Evolutionary conservation across 2,113 vertebrate species (phyloP).

Genomic region (Sciurus niger): DNA sequence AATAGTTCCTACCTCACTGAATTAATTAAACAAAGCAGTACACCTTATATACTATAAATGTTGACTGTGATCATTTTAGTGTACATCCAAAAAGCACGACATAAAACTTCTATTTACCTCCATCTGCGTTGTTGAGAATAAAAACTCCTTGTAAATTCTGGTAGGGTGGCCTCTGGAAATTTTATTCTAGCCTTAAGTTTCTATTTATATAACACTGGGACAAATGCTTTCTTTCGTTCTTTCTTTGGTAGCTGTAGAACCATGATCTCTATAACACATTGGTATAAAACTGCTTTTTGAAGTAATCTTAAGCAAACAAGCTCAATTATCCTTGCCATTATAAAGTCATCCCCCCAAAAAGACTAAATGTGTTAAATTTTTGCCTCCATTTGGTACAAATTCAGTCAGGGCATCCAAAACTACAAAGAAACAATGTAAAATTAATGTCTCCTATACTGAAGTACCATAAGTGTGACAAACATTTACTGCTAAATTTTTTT

Average conservation of each 20-base stretch:
- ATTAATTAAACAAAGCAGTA: conserved; percentile 9
- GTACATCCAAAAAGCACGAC: background rate
- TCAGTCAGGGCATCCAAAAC: background rate
- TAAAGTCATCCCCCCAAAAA: background rate
- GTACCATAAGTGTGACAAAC: background rate
- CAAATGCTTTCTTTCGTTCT: background rate
- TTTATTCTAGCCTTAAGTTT: background rate
- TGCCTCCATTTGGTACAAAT: background rate
- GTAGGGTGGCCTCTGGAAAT: background rate
- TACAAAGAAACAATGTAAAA: conserved; percentile 37
- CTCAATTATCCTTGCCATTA: background rate
- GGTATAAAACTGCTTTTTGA: background rate
- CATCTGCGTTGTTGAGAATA: background rate
- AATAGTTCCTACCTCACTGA: background rate
- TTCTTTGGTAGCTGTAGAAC: background rate
- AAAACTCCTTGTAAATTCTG: background rate
- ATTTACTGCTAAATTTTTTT: conserved; percentile 14
- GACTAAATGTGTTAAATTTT: background rate
- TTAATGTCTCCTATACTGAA: conserved; percentile 1
- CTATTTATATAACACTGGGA: background rate
- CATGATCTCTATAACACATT: background rate
- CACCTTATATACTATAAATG: conserved; percentile 25
- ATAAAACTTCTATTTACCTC: background rate
- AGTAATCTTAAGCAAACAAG: background rate
- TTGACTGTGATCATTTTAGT: background rate